phyloP scores from a whole-genome alignment of 2,113 vertebrate genomes.

The Oenanthe melanoleuca region DNA sequence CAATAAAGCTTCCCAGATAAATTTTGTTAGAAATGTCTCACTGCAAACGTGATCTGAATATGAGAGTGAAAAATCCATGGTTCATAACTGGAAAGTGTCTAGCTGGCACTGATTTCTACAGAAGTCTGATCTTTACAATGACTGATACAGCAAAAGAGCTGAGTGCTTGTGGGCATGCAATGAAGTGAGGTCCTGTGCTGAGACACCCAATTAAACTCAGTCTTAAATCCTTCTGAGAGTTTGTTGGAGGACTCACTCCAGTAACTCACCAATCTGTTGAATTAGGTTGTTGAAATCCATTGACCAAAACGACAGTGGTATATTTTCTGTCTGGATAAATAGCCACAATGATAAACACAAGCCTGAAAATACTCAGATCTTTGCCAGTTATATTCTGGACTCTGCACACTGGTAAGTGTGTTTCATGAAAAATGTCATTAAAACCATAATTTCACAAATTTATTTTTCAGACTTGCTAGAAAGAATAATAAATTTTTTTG shows the following conservation, averaged over 20 bases:
- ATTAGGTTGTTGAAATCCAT: neutral
- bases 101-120: neutral
- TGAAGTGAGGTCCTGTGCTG: neutral
- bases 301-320: neutral
- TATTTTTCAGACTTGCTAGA: neutral
- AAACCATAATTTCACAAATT: neutral
- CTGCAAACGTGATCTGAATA: neutral
- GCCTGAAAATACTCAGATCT: neutral
- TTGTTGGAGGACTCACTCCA: neutral
- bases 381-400: neutral
- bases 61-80: neutral
- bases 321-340: conserved; percentile 1
- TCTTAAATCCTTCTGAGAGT: neutral
- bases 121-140: neutral
- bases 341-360: neutral
- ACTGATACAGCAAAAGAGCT: neutral
- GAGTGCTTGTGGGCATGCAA: neutral
- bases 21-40: neutral
- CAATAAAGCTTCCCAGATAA: neutral
- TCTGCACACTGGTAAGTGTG: neutral
- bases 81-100: neutral
- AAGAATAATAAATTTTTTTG: neutral
- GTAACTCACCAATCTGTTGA: neutral
- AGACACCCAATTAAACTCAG: neutral
- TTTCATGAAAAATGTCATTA: neutral